Conservation (phyloP, 2,888 invertebrate species). For the Gymnoscelis rufifasciata region DNA sequence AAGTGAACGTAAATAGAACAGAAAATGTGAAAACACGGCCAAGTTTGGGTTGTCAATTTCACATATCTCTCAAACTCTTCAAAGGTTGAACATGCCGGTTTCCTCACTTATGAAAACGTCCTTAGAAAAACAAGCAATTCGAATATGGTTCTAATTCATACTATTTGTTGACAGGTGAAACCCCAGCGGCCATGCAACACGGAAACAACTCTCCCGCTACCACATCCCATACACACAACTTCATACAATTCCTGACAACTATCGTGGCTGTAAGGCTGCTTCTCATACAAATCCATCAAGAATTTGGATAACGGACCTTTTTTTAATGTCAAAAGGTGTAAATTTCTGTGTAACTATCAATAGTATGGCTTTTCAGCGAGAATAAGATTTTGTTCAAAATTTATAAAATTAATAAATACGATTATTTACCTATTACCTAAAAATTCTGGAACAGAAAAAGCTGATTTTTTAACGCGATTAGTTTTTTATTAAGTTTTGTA, state of each 20-base stretch:
- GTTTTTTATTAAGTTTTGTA: no score
- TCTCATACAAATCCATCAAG: conserved; percentile 41
- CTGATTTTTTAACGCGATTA: no score
- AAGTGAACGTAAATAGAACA: no score
- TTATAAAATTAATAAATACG: no score
- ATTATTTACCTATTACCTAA: no score
- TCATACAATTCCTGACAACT: conserved; percentile 38
- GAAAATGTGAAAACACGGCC: no score
- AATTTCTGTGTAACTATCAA: conserved; percentile 23
- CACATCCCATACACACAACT: conserved; percentile 33
- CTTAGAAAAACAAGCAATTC: no score
- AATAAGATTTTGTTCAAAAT: conserved; percentile 1
- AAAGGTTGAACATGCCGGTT: no score
- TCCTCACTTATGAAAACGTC: no score
- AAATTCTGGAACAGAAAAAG: no score
- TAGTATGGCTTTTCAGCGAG: conserved; percentile 17
- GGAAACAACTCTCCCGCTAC: conserved; percentile 75
- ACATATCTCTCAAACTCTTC: no score
- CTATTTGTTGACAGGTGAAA: conserved; percentile 78
- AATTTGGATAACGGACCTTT: conserved; percentile 54
- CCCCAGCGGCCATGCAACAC: conserved; percentile 86
- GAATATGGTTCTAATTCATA: background rate
- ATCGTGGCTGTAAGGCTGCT: conserved; percentile 41
- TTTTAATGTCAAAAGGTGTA: conserved; percentile 16
- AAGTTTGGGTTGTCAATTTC: no score